Evolutionary conservation across 2,888 invertebrate species (phyloP), one percentile per base, ranked within the genome.

Genomic region (Rhaphigaster nebulosa): DNA sequence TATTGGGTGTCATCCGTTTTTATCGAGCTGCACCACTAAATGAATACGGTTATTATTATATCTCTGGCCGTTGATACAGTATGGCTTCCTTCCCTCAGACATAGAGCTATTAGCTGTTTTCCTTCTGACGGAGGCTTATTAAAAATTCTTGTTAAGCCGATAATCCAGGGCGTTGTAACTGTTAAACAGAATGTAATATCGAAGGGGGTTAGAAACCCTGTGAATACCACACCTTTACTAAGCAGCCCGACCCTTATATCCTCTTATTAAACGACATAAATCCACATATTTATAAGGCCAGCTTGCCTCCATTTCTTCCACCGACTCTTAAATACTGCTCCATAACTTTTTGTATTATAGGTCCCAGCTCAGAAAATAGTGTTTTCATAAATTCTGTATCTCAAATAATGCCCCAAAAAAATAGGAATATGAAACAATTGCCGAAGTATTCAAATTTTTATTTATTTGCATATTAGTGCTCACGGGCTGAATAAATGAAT

Each of bases 231-330:
- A 84, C 84, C 84, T 45, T 41, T 84, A 2, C 84, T 84, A 34
- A 76, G 20, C 70, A 34, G 18, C 20, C 20, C 70, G 0, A 23
- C 38, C 84, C 45, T 45, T 84, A 41, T 84, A 84, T 41, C 45
- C 84, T 50, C 84, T 84, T 84, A 84, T 84, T 84, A 84, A 84
- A 84, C 84, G 84, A 50, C 41, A 84, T 84, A 84, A 84, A 84
- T 84, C 84, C 41, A 84, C 45, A 50, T 45, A 45, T 84, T 84
- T 45, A 84, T 84, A 50, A n/a, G 45, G 84, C 13, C n/a, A 4
- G 41, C 45, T 50, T 45, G n/a, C 84, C 45, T 45, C 45, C 38
- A 13, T 84, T 84, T 76, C 38, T 38, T 5, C 38, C 18, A 6
- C 20, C 70, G 20, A 38, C 34, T 76, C 70, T 70, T 70, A 70